Base-by-base conservation (phyloP, 2,797 vertebrate species). In the Prunella strophiata region DNA sequence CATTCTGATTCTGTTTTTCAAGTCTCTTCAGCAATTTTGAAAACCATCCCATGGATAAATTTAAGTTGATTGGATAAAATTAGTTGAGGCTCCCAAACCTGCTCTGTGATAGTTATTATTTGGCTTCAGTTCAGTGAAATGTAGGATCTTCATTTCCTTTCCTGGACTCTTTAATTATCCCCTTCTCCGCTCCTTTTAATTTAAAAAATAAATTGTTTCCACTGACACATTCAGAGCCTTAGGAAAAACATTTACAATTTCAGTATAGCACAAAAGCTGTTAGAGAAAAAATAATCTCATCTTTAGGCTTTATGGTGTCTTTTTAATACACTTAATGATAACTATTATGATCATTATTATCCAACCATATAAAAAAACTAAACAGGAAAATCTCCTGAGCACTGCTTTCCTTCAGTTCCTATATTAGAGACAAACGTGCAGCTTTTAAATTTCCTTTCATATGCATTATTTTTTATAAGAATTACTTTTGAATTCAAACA, bases 141-240 rank as follows among this genome's bases (percentile, higher is more conserved):
- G 15, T 36, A 76, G 32, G 7, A 38, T 71, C 18, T 63, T 62
- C 13, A 54, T 71, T 92, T 94, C 48, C 59, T 74, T 76, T 76
- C 48, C 55, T 18, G 2, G 57, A 38, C 36, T 73, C 43, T 47
- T 57, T 79, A 76, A 87, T 92, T 85, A 71, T 85, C 2, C 1
- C 13, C 10, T 67, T 78, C 30, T 54, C 58, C 38, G 11, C 9
- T 67, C 7, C 45, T 87, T 89, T 73, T 75, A 81, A 82, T 80
- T 92, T 88, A 88, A 87, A 93, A 65, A 85, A 75, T 92, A 87
- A 94, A 79, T 82, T 89, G 29, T 63, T 92, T 80, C 73, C 51
- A 70, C 7, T 91, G 58, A 38, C 67, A 55, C 7, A 0, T 73
- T 84, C 51, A 85, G 85, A 85, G 61, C 42, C 43, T 79, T 40